Base-by-base conservation (phyloP, 2,888 invertebrate genomes). In the Candidula unifasciata region DNA sequence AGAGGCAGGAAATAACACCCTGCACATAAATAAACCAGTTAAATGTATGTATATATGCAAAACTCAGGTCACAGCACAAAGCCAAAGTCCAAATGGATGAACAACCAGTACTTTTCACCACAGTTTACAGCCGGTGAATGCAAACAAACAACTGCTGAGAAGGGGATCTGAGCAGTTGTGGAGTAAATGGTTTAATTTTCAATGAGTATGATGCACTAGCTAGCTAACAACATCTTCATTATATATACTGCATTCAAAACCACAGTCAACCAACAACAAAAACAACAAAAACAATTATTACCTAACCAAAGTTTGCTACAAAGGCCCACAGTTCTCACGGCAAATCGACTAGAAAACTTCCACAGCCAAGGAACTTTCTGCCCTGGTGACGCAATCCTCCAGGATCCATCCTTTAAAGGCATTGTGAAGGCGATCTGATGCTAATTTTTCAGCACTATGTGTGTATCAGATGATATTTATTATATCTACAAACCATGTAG, bases 241-340 rank as follows among this genome's bases (percentile, higher is more conserved):
- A n/a, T n/a, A n/a, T 69, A 13, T 35, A 16, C 18, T 35, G 5
- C 18, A 30, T 18, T 69, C 16, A 35, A 10, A 30, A 8, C 37
- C n/a, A 13, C 35, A 16, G 0, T 30, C 5, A 13, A 57, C 21
- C 60, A 18, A 27, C 35, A 60, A 10, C 3, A 44, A 71, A 30
- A 21, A 57, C 54, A 18, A 54, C 3, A n/a, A 79, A 60, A 33
- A 21, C 2, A 74, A 52, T 30, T 57, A 77, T 85, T 85, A 88
- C 88, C 87, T 57, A 88, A 60, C 88, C 88, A 88, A 37, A 88
- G 68, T 71, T 88, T 88, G 84, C 88, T 85, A 21, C 60, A 64
- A 0, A 85, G 33, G 2, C 86, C 87, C 33, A 88, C 86, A 30
- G 64, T 66, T 21, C 85, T 73, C 68, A 87, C 33, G 18, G 80